These are phyloP conservation scores for Lacanobia oleracea DNA, from an alignment of 2,888 invertebrate genomes.

Conservation along the genomic window DNA sequence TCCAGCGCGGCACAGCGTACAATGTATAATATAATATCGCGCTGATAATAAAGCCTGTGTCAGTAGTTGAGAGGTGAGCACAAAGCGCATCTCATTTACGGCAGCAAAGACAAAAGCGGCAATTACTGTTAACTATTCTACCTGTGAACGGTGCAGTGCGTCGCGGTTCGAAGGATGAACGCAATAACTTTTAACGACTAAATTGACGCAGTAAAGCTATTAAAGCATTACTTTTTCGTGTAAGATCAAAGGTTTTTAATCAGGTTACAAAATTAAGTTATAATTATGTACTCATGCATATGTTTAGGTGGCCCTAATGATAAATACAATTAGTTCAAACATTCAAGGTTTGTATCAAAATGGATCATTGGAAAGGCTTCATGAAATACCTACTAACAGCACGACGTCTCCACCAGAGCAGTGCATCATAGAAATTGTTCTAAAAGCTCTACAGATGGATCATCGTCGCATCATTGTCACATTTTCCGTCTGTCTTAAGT, in stretches of 20 bases:
- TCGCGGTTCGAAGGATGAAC: constrained; percentile 42
- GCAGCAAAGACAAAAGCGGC: constrained; percentile 86
- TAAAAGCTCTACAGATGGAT: neutral
- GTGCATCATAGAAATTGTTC: neutral
- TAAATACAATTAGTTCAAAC: neutral
- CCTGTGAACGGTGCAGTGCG: constrained; percentile 51
- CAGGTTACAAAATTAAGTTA: constrained; percentile 15
- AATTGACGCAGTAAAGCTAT: constrained; percentile 66
- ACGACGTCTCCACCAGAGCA: no score
- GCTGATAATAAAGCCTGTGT: constrained; percentile 75
- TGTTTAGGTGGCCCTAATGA: neutral
- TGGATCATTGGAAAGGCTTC: neutral
- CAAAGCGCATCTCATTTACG: constrained; percentile 85
- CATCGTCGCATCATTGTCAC: neutral
- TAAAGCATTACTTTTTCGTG: constrained; percentile 69
- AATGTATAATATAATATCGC: constrained; percentile 67
- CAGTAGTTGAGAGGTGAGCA: constrained; percentile 77
- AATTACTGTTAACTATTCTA: constrained; percentile 76
- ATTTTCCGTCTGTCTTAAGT: neutral
- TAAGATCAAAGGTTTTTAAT: constrained; percentile 30
- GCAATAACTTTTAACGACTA: constrained; percentile 58
- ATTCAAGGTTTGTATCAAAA: neutral
- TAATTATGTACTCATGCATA: constrained; percentile 2
- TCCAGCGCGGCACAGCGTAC: constrained; percentile 54
- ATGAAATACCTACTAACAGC: neutral